Conservation (phyloP, 2,113 vertebrate genomes). For the Variabilichromis moorii region DNA sequence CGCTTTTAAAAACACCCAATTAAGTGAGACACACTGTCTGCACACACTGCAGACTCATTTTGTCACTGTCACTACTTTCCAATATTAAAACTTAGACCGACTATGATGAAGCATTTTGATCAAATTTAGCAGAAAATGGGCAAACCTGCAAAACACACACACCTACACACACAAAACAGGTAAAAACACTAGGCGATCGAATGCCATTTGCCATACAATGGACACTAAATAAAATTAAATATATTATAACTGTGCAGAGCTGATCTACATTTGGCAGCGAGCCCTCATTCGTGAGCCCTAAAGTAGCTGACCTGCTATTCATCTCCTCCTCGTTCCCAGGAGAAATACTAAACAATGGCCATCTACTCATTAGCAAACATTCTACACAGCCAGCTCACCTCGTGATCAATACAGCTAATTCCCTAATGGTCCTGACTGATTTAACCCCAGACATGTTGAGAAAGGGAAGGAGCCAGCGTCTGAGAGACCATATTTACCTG, state of each 20-base stretch:
- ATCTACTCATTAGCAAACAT: slow-evolving; percentile 51
- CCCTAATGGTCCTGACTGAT: slow-evolving; percentile 42
- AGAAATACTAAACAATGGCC: slow-evolving; percentile 32
- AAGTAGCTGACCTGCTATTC: background rate
- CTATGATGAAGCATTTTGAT: background rate
- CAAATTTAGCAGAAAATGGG: background rate
- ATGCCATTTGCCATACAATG: background rate
- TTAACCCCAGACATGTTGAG: background rate
- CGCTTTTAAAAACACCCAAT: background rate
- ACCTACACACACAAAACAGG: background rate
- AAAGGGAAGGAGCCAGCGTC: background rate
- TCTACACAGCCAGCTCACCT: slow-evolving; percentile 19
- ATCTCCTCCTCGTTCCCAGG: background rate
- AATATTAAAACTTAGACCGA: background rate
- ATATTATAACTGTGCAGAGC: background rate
- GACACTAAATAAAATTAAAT: background rate
- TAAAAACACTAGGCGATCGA: background rate
- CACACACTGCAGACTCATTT: background rate
- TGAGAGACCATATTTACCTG: slow-evolving; percentile 18
- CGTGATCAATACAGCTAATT: slow-evolving; percentile 62
- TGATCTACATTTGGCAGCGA: background rate
- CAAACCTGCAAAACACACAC: background rate
- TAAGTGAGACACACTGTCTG: background rate
- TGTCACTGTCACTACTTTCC: background rate
- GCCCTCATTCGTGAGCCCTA: background rate